Evolutionary conservation across 2,113 vertebrate genomes (phyloP).

Genomic region (Haliaeetus leucogaster): DNA sequence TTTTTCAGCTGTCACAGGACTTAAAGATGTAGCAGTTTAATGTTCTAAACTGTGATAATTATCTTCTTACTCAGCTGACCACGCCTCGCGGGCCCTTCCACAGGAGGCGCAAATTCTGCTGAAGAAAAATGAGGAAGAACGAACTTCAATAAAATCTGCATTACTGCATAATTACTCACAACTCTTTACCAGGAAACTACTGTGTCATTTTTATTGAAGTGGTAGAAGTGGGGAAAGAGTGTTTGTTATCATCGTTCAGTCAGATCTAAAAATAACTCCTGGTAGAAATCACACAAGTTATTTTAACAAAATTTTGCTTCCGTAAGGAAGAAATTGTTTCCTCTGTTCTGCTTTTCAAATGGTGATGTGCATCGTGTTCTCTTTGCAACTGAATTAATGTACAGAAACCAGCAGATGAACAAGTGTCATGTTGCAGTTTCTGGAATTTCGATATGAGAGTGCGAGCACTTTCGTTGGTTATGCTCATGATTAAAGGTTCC

Average conservation of each 20-base stretch:
- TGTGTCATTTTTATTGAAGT: not conserved
- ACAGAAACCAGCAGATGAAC: not conserved
- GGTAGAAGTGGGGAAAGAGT: not conserved
- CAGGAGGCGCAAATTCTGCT: not conserved
- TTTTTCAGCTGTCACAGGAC: not conserved
- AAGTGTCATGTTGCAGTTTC: not conserved
- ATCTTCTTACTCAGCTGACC: not conserved
- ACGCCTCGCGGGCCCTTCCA: not conserved
- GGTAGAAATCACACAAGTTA: not conserved
- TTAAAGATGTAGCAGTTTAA: not conserved
- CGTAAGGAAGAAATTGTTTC: not conserved
- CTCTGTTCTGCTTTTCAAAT: not conserved
- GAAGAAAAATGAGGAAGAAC: not conserved
- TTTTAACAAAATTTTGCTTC: not conserved
- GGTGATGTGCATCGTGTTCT: not conserved
- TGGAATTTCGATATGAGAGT: not conserved
- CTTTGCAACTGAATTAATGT: not conserved
- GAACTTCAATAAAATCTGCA: not conserved
- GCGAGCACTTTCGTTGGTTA: not conserved
- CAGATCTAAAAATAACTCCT: not conserved
- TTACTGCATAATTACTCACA: not conserved
- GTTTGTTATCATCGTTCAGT: not conserved
- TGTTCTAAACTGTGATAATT: not conserved
- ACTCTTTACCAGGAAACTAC: not conserved
- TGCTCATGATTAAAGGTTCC: not conserved